phyloP scores from a whole-genome alignment of 2,113 vertebrate species.

The Haplochromis vanheusdeni region DNA sequence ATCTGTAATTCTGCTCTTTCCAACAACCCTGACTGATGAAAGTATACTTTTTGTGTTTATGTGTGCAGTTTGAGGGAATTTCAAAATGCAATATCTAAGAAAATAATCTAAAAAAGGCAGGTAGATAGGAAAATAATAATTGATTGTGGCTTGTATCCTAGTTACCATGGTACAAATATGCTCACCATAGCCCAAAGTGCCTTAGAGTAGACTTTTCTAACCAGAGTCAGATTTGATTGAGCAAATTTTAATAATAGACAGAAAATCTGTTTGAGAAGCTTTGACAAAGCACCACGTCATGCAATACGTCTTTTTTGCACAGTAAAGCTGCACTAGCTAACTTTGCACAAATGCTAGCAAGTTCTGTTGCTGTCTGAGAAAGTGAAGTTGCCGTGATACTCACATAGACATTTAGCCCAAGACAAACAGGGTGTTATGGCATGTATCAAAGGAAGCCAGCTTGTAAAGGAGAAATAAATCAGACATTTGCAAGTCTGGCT shows the following conservation, averaged over 20 bases:
- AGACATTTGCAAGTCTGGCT: neutral
- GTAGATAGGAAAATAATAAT: neutral
- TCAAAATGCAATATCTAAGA: constrained; percentile 35
- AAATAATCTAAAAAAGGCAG: neutral
- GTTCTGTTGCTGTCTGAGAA: neutral
- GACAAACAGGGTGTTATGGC: neutral
- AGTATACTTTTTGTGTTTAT: neutral
- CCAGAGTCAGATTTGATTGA: neutral
- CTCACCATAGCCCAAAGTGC: constrained; percentile 16
- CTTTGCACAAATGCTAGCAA: neutral
- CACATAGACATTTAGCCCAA: neutral
- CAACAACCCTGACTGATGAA: neutral
- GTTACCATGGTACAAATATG: neutral
- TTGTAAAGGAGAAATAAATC: neutral
- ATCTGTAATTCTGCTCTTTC: neutral
- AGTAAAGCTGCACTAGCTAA: constrained; percentile 7
- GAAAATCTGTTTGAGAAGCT: neutral
- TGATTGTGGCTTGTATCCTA: constrained; percentile 32
- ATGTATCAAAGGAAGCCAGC: neutral
- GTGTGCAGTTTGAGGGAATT: neutral
- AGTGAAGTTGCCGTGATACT: neutral
- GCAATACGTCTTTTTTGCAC: neutral
- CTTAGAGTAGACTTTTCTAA: neutral
- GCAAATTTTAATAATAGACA: neutral
- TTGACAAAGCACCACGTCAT: neutral